These are phyloP conservation scores for Rhopilema esculentum DNA, from an alignment of 30 jellyfish, hydroid and myxozoan species.

Conservation along the genomic window DNA sequence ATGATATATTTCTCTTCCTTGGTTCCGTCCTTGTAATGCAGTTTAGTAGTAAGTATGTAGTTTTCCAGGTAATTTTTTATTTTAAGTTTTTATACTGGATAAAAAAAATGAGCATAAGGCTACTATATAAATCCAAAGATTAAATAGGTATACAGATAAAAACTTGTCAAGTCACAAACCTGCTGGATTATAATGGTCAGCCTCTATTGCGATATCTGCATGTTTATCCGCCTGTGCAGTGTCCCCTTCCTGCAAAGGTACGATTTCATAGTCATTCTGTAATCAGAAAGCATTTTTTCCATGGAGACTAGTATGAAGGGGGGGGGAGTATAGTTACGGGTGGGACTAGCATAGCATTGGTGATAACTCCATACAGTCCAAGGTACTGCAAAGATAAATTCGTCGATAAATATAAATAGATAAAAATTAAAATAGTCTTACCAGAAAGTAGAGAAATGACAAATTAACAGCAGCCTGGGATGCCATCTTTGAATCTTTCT, in stretches of 20 bases:
- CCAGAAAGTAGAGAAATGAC: slow-evolving; percentile 93
- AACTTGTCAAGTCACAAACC: slow-evolving; percentile 46
- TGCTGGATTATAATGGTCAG: slow-evolving; percentile 98
- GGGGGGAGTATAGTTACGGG: too few relatives aligned
- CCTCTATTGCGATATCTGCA: slow-evolving; percentile 94
- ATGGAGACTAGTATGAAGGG: too few relatives aligned
- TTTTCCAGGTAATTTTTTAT: too few relatives aligned
- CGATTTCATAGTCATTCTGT: not conserved
- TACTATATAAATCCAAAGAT: too few relatives aligned
- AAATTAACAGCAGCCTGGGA: slow-evolving; percentile 98
- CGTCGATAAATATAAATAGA: not conserved
- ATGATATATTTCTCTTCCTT: too few relatives aligned
- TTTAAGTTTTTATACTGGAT: too few relatives aligned
- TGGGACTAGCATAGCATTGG: too few relatives aligned
- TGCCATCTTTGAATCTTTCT: slow-evolving; percentile 98
- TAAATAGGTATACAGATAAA: not conserved
- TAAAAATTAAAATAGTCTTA: not conserved
- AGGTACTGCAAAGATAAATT: slow-evolving; percentile 50
- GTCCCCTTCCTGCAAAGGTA: slow-evolving; percentile 92
- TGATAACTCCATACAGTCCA: too few relatives aligned
- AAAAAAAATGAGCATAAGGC: too few relatives aligned
- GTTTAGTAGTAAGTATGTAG: too few relatives aligned
- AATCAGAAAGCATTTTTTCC: not conserved
- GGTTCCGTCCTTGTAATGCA: too few relatives aligned
- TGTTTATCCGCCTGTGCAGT: slow-evolving; percentile 93